Evolutionary conservation across 2,888 invertebrate species (phyloP).

Genomic region (Drosophila mimica): DNA sequence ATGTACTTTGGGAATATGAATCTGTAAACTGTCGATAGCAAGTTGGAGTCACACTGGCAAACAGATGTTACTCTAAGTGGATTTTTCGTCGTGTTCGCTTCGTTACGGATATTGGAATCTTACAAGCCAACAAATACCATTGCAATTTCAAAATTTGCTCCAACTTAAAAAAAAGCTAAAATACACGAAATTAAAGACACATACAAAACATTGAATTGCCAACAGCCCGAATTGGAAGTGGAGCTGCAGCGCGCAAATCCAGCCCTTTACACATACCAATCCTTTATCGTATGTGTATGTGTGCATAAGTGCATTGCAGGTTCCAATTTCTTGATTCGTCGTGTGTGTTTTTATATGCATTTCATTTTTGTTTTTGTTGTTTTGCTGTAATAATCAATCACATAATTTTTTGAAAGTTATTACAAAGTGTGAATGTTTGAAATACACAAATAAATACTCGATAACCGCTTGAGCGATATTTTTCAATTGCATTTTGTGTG

Average conservation of each 20-base stretch:
- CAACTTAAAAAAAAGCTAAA: constrained; percentile 20
- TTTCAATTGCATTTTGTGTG: constrained; percentile 50
- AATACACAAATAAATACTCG: constrained; percentile 7
- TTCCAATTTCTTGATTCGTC: constrained; percentile 29
- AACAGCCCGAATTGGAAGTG: constrained; percentile 29
- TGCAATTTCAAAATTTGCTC: constrained; percentile 22
- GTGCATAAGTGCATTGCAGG: constrained; percentile 50
- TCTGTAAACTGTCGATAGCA: not conserved
- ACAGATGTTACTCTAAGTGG: constrained; percentile 62
- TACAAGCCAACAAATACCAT: constrained; percentile 19
- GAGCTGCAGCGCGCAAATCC: constrained; percentile 34
- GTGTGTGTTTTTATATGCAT: constrained; percentile 36
- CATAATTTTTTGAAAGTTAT: constrained; percentile 44
- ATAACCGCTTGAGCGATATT: constrained; percentile 19
- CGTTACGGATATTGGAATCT: constrained; percentile 43
- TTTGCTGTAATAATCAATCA: constrained; percentile 18
- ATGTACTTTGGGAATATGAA: not conserved
- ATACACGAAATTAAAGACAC: constrained; percentile 6
- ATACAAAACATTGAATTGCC: constrained; percentile 5
- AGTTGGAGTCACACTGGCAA: constrained; percentile 26
- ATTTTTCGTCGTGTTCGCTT: constrained; percentile 55
- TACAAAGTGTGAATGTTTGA: constrained; percentile 37
- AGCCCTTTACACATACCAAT: constrained; percentile 40
- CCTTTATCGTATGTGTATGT: constrained; percentile 23
- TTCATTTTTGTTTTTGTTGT: constrained; percentile 32